Percentiles rank a stretch among this genome's conserved stretches.
These are phyloP conservation scores for Clarias macrocephalus DNA, from an alignment of 2,113 vertebrate genomes.

Conservation along the genomic window DNA sequence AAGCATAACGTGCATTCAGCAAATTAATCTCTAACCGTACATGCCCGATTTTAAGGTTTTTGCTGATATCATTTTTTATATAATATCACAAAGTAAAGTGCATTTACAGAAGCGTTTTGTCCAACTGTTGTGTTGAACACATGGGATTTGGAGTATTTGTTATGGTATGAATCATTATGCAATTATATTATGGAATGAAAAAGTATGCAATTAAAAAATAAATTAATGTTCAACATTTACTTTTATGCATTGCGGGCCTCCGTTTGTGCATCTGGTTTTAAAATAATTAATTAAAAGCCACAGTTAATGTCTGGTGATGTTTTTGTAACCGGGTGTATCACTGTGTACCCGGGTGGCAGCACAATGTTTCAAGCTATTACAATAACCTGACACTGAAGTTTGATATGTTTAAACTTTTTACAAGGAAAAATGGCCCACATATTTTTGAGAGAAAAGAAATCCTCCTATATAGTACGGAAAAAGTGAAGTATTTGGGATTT, in stretches of 20 bases:
- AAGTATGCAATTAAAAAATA: too few species aligned
- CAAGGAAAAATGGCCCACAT: too few species aligned
- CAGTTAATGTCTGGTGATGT: background rate
- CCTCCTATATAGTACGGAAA: too few species aligned
- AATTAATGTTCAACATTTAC: too few species aligned
- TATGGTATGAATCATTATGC: background rate
- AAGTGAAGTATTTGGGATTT: too few species aligned
- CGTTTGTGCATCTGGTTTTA: background rate
- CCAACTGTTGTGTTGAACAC: background rate
- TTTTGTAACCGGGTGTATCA: conserved; percentile 4
- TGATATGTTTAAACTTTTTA: background rate
- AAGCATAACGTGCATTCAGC: background rate
- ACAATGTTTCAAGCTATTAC: conserved; percentile 22
- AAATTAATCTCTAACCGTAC: too few species aligned
- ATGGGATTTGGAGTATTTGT: background rate
- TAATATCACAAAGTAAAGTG: background rate
- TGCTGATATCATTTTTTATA: background rate
- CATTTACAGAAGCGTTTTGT: background rate
- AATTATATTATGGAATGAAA: too few species aligned
- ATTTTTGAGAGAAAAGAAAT: too few species aligned
- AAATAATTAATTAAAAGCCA: background rate
- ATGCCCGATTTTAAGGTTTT: too few species aligned
- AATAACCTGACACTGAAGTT: conserved; percentile 11
- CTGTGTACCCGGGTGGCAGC: conserved; percentile 1
- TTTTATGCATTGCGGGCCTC: too few species aligned